Evolutionary conservation across 2,888 invertebrate species (phyloP).

Genomic region (Ernsta delagoae): DNA sequence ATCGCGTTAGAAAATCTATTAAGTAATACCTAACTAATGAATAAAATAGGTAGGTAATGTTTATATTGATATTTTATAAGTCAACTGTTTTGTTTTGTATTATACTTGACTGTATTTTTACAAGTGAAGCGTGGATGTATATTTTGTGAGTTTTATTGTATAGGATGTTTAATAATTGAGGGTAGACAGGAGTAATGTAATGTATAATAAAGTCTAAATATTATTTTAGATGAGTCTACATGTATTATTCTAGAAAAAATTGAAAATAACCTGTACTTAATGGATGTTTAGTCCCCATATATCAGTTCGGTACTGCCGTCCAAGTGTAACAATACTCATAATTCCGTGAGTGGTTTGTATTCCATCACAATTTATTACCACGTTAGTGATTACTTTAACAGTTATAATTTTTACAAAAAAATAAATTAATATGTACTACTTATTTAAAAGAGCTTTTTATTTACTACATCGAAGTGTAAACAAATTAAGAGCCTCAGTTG

Average conservation of each 20-base stretch:
- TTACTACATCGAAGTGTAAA: not conserved
- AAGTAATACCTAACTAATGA: constrained; percentile 19
- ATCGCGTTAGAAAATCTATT: constrained; percentile 32
- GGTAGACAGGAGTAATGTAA: constrained; percentile 48
- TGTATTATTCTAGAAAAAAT: constrained; percentile 24
- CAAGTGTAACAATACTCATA: constrained; percentile 63
- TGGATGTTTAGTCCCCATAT: constrained; percentile 24
- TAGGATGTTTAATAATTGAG: constrained; percentile 56
- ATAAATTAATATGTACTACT: constrained; percentile 62
- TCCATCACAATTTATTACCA: constrained; percentile 81
- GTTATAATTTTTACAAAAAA: constrained; percentile 75
- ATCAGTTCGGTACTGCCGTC: constrained; percentile 31
- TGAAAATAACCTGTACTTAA: constrained; percentile 24
- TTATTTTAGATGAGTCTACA: constrained; percentile 29
- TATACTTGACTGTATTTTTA: constrained; percentile 72
- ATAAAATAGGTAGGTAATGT: constrained; percentile 13
- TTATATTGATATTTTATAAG: constrained; percentile 53
- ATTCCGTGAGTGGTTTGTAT: constrained; percentile 61
- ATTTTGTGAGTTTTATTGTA: constrained; percentile 52
- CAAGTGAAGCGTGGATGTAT: constrained; percentile 52
- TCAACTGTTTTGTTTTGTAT: constrained; percentile 71
- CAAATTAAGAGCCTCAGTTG: too few relatives aligned
- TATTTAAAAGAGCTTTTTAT: constrained; percentile 48
- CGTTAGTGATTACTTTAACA: constrained; percentile 72
- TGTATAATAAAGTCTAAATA: constrained; percentile 53